phyloP scores from a whole-genome alignment of 2,113 vertebrate species.

The Strix uralensis region DNA sequence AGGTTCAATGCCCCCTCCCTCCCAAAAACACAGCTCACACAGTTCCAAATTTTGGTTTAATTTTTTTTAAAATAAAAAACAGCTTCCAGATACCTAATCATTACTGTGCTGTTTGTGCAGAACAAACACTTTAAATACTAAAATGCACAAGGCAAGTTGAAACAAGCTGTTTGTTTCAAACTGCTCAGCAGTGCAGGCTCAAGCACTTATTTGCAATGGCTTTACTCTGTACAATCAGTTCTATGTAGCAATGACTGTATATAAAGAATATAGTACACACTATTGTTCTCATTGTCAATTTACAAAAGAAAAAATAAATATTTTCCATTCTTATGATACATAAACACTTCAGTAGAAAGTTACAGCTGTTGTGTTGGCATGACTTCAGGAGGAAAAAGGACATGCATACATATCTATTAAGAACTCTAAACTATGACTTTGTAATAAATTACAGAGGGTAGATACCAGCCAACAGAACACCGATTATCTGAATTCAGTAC shows the following conservation, averaged over 20 bases:
- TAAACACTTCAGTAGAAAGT: slow-evolving; percentile 72
- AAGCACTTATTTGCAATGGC: slow-evolving; percentile 37
- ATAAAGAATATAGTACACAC: slow-evolving; percentile 65
- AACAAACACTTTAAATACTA: slow-evolving; percentile 18
- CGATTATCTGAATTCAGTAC: slow-evolving; percentile 37
- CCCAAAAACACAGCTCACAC: background rate
- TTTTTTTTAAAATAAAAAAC: slow-evolving; percentile 48
- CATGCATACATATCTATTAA: slow-evolving; percentile 57
- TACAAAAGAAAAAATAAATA: slow-evolving; percentile 75
- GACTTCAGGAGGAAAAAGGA: slow-evolving; percentile 40
- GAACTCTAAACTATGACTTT: slow-evolving; percentile 44
- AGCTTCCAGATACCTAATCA: background rate
- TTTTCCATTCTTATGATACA: slow-evolving; percentile 69
- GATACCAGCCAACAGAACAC: slow-evolving; percentile 59
- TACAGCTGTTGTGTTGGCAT: slow-evolving; percentile 63
- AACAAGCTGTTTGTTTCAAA: slow-evolving; percentile 9
- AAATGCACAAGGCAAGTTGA: slow-evolving; percentile 18
- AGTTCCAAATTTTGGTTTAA: background rate
- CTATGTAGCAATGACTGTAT: slow-evolving; percentile 48
- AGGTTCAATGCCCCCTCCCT: background rate
- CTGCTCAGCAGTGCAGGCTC: slow-evolving; percentile 48
- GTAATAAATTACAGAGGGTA: slow-evolving; percentile 74
- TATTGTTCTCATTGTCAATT: slow-evolving; percentile 60
- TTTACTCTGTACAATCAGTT: slow-evolving; percentile 50
- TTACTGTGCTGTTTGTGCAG: slow-evolving; percentile 24